Base-by-base conservation (phyloP, 1,140 invertebrate species). In the Hirudo medicinalis region DNA sequence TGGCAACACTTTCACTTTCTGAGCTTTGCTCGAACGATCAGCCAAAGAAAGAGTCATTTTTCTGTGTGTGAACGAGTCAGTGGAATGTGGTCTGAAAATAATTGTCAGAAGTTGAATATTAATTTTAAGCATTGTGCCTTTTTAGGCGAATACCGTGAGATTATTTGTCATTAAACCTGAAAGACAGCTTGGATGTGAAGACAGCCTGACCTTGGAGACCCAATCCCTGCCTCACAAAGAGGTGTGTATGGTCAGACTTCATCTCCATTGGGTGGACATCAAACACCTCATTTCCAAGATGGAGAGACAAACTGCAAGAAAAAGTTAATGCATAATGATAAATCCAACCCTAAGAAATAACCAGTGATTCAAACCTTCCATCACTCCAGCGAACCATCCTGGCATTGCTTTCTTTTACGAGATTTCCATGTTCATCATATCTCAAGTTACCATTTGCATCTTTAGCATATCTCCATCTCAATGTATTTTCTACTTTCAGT, bases 1-100 rank as follows among this genome's bases (percentile, higher is more conserved):
- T 0, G 92, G 94, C 67, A 98, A 82, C 40, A 99, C 92, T 84
- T 97, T 95, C 76, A 99, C 96, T 72, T 95, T 94, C 22, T 90
- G 89, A 17, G 92, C 90, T 81, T 98, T 98, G 71, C 90, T 91
- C n/a, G 92, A 95, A 25, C 95, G 86, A 80, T 99, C 96, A 6
- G 95, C 96, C 66, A 98, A 83, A 0, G 93, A 97, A 81, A 97
- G 86, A 0, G 95, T 98, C 89, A 99, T 96, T 85, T 99, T 98
- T 73, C 94, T 87, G 83, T 99, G 95, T 2, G 95, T 98, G 81
- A 97, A 95, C 2, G 92, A 96, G 78, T 98, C 95, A 0, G 95
- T 98, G 0, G 94, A 98, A 80, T 97, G 92, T 1, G 94, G 94
- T 72, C 83, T 83, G 74, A 22, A 74, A 63, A 63, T 25, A 63